Conservation (phyloP, 2,113 vertebrate genomes). For the Helogale parvula region DNA sequence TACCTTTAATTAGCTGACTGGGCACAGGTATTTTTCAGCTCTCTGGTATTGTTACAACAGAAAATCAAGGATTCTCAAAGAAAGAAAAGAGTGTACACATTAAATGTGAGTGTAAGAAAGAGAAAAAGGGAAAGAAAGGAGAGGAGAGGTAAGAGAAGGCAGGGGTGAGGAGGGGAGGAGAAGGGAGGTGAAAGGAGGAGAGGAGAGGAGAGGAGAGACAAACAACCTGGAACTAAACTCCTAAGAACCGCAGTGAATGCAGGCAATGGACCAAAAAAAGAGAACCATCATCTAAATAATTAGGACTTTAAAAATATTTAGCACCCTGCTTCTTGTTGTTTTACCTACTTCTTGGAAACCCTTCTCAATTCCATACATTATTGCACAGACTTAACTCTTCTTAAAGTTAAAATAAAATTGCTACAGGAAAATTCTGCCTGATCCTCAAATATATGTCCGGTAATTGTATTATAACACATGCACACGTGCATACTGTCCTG, state of each 20-base stretch:
- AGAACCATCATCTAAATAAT: neutral
- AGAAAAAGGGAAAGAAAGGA: neutral
- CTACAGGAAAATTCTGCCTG: neutral
- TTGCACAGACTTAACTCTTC: neutral
- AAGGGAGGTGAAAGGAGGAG: too few species aligned
- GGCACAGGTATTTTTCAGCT: neutral
- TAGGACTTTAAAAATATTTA: neutral
- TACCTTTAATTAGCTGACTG: neutral
- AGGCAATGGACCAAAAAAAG: neutral
- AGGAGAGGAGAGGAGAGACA: neutral
- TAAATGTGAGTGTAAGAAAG: neutral
- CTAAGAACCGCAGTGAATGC: neutral
- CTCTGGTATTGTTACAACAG: neutral
- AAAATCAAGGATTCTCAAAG: neutral
- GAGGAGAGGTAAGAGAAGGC: too few species aligned
- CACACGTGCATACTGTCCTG: neutral
- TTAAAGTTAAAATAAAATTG: neutral
- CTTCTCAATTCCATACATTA: neutral
- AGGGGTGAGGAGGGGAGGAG: too few species aligned
- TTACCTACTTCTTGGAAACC: neutral
- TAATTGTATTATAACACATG: neutral
- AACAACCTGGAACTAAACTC: neutral
- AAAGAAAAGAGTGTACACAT: neutral
- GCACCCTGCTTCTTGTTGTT: neutral
- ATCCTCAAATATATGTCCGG: neutral